Evolutionary conservation across 64 coral and sea anemone species (phyloP), one percentile per base, ranked within the genome.

Genomic region (Platygyra sinensis): DNA sequence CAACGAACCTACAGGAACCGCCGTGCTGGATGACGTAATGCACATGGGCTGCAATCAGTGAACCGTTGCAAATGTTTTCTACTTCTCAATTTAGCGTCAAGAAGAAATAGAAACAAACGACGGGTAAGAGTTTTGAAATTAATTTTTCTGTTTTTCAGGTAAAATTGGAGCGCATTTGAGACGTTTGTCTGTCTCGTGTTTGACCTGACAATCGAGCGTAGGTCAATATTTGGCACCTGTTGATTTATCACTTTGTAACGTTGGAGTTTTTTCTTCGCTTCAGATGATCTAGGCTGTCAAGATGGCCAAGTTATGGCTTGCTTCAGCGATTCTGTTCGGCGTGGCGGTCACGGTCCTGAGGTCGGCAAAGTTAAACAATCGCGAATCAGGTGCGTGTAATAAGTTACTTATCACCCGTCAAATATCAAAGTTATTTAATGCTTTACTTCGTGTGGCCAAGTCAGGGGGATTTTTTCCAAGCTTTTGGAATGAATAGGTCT

Each of bases 271-370:
- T 50, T 52, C 20, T 71, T 85, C 62, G 62, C 81, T 85, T 50
- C 81, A 85, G 81, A 85, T 85, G 81, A 10, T 80, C 63, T 85
- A 29, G 51, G 3, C 61, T 30, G 46, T 46, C 72, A 76, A 75
- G 51, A 88, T 88, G 86, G 55, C 86, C 72, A 39, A 31, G 72
- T 27, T 88, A 8, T 76, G 86, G 86, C 72, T 88, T 88, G 86
- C 86, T 76, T 88, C 86, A 60, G 52, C 74, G 72, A 88, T 76
- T 88, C 54, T 88, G 32, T 25, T 88, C 9, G 76, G 72, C 25
- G 17, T 88, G 13, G 72, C 86, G 36, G 86, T 77, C 29, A 77
- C 86, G 72, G 30, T 88, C 31, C 86, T 77, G 72, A 88, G 60
- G 49, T 55, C 51, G 57, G 86, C 39, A 65, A 75, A 88, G 50